Base-by-base conservation (phyloP, 2,113 vertebrate species). In the Mionectes macconnelli region DNA sequence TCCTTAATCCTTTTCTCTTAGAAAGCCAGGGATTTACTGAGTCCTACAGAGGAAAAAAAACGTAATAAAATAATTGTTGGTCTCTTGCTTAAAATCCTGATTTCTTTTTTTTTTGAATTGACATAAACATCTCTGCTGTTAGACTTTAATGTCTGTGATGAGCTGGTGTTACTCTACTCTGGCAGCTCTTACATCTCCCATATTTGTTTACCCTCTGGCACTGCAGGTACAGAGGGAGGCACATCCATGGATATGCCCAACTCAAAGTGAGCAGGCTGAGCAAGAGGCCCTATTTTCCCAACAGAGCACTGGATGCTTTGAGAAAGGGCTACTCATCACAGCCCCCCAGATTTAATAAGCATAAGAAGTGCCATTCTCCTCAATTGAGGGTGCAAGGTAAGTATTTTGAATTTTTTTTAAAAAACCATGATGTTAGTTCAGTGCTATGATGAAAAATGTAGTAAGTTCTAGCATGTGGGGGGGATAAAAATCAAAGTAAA, bases 301-400 rank as follows among this genome's bases (percentile, higher is more conserved):
- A 64, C 8, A 94, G 80, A 76, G 28, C 90, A 9, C 44, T n/a
- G 82, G 96, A 96, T 44, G 52, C 82, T 72, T 45, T 80, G 24
- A 96, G 80, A 50, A 96, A 93, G 74, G 91, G 87, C 55, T 75
- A 18, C 22, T 77, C 11, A 30, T 60, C 69, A 33, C 76, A 88
- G 14, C 20, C 21, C 11, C 31, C 14, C 40, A 91, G 62, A 35
- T 60, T 27, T 23, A 59, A 96, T 21, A 76, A 94, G 42, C 14
- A 13, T 14, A 59, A 82, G 63, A 96, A 90, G 53, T 84, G 64
- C 23, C 47, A 53, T 37, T 90, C 45, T 45, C 18, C 84, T 63
- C 87, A 89, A 17, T 66, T 83, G 18, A 96, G 83, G 55, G 73
- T 22, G 55, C 74, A 97, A 97, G 98, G 98, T 98, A 94, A 97